Evolutionary conservation across 37 sponge, comb jelly and placozoan species (phyloP).

Genomic region (Dysidea cf. avara): DNA sequence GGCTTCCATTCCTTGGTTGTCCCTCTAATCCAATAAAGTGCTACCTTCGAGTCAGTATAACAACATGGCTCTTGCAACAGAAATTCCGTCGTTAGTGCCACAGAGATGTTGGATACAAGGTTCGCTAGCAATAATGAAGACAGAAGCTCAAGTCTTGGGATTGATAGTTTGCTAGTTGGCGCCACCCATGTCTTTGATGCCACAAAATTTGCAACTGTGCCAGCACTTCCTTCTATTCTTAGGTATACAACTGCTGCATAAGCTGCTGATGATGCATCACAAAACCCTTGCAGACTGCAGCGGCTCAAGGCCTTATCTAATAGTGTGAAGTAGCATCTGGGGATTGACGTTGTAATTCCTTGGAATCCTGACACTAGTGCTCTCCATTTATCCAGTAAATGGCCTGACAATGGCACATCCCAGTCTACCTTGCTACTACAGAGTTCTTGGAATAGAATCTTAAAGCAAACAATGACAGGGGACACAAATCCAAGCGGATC

Average conservation of each 20-base stretch:
- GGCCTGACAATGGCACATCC: slow-evolving; percentile 22
- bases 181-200: slow-evolving; percentile 24
- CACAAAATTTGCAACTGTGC: slow-evolving; percentile 8
- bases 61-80: background rate
- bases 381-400: slow-evolving; percentile 8
- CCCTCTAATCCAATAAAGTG: slow-evolving; percentile 17
- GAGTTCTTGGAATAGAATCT: slow-evolving; percentile 27
- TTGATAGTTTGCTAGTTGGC: background rate
- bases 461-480: slow-evolving; percentile 22
- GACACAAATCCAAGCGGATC: slow-evolving; percentile 38
- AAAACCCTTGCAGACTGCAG: slow-evolving; percentile 15
- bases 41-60: slow-evolving; percentile 9
- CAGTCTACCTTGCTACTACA: slow-evolving; percentile 5
- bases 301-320: background rate
- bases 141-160: slow-evolving; percentile 14
- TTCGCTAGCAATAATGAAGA: background rate
- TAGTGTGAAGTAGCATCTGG: slow-evolving; percentile 16
- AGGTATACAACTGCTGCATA: slow-evolving; percentile 24
- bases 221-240: background rate
- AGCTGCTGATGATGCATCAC: slow-evolving; percentile 21
- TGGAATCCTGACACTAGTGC: background rate
- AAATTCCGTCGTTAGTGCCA: slow-evolving; percentile 1
- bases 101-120: slow-evolving; percentile 1
- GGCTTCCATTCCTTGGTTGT: slow-evolving; percentile 21
- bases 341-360: background rate